A percentile compares a stretch with the other conserved stretches of the same genome.
Evolutionary conservation across 2,113 vertebrate genomes (phyloP).

Genomic region (Rhegmatorhina hoffmannsi): DNA sequence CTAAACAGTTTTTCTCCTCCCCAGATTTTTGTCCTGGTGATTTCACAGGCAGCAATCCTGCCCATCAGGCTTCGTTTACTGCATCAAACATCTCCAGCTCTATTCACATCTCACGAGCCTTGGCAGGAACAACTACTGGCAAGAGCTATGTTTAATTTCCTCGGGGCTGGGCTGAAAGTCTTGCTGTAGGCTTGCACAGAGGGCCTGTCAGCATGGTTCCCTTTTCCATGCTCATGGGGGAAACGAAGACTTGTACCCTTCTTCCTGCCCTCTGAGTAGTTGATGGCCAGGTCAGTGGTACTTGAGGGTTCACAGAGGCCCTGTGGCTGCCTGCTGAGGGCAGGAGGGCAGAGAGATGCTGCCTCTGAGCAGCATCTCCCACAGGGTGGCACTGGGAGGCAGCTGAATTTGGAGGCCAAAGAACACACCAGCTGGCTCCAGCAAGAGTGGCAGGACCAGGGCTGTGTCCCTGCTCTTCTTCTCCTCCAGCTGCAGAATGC

Average conservation of each 20-base stretch:
- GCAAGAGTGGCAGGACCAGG: neutral
- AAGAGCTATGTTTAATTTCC: neutral
- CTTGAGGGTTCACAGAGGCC: neutral
- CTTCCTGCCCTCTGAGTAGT: neutral
- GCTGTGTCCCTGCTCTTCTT: neutral
- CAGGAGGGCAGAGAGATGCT: neutral
- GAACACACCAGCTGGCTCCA: neutral
- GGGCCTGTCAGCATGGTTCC: neutral
- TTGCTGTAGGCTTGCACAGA: neutral
- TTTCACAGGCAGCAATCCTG: neutral
- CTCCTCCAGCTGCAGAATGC: rapidly evolving
- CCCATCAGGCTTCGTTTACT: neutral
- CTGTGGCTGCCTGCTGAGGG: neutral
- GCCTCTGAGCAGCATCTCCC: neutral
- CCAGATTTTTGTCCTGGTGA: neutral
- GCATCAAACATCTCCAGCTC: neutral
- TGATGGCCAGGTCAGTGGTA: neutral
- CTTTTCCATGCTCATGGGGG: neutral
- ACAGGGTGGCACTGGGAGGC: neutral
- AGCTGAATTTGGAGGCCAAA: neutral
- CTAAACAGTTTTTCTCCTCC: neutral
- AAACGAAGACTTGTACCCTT: neutral
- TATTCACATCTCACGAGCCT: neutral
- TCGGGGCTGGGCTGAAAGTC: neutral
- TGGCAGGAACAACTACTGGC: neutral